Evolutionary conservation across 2,888 invertebrate genomes (phyloP).

Genomic region (Eristalis tenax): DNA sequence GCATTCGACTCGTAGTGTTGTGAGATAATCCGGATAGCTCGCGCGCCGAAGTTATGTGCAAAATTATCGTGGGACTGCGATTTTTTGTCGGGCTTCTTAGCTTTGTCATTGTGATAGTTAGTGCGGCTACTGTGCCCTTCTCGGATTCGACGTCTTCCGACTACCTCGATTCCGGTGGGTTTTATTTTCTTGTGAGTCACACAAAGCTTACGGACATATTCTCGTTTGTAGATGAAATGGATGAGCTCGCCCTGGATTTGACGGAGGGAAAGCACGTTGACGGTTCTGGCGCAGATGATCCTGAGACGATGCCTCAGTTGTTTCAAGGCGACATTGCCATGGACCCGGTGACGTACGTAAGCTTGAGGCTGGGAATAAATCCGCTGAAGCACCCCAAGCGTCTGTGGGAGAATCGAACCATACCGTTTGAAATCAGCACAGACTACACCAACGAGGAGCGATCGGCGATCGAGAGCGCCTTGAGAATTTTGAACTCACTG

Average conservation of each 20-base stretch:
- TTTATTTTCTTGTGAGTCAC: background rate
- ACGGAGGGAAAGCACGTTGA: slow-evolving; percentile 10
- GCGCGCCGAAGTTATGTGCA: slow-evolving; percentile 49
- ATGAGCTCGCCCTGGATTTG: slow-evolving; percentile 24
- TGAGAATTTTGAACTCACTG: slow-evolving; percentile 84
- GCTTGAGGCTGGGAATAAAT: slow-evolving; percentile 85
- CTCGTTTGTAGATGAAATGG: slow-evolving; percentile 33
- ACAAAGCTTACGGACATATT: background rate
- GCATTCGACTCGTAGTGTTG: slow-evolving; percentile 38
- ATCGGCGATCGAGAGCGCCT: slow-evolving; percentile 84
- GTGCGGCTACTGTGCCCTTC: slow-evolving; percentile 40
- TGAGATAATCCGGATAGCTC: slow-evolving; percentile 32
- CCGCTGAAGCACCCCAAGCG: slow-evolving; percentile 86
- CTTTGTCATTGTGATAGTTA: slow-evolving; percentile 28
- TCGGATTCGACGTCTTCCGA: slow-evolving; percentile 32
- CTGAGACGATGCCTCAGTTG: slow-evolving; percentile 85
- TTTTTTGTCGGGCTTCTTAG: slow-evolving; percentile 39
- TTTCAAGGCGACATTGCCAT: slow-evolving; percentile 88
- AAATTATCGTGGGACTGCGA: slow-evolving; percentile 35
- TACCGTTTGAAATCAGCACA: slow-evolving; percentile 86
- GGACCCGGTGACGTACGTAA: slow-evolving; percentile 84
- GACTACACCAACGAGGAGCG: slow-evolving; percentile 81
- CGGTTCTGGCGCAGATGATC: slow-evolving; percentile 81
- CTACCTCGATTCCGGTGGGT: slow-evolving; percentile 50
- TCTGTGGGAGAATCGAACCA: slow-evolving; percentile 85